Evolutionary conservation across 2,797 vertebrate species (phyloP).

Genomic region (Eulemur rubriventer): DNA sequence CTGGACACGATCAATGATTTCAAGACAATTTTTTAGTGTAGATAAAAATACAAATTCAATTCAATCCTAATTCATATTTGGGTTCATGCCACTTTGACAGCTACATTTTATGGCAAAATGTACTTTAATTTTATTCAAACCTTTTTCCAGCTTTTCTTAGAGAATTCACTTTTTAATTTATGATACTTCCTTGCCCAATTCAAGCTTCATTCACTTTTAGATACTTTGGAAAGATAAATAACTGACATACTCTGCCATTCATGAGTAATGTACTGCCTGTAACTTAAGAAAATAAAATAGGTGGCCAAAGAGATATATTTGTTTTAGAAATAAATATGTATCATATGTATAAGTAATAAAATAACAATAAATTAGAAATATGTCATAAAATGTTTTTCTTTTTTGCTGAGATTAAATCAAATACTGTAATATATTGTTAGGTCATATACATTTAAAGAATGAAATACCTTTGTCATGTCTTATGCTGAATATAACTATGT

Average conservation of each 20-base stretch:
- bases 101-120: constrained; percentile 74
- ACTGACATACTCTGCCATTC: constrained; percentile 65
- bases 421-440: constrained; percentile 32
- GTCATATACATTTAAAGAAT: constrained; percentile 51
- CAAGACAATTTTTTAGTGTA: constrained; percentile 52
- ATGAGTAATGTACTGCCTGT: constrained; percentile 65
- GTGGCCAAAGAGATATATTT: constrained; percentile 61
- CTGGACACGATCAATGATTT: constrained; percentile 62
- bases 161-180: constrained; percentile 78
- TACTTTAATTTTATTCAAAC: constrained; percentile 76
- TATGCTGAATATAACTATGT: not conserved
- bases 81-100: constrained; percentile 68
- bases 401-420: constrained; percentile 71
- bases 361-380: constrained; percentile 67
- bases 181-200: constrained; percentile 66
- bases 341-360: constrained; percentile 77
- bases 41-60: constrained; percentile 73
- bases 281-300: constrained; percentile 71
- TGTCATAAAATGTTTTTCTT: constrained; percentile 59
- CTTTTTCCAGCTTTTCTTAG: constrained; percentile 69
- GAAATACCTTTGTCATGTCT: constrained; percentile 35
- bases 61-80: constrained; percentile 68
- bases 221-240: constrained; percentile 78
- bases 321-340: constrained; percentile 74
- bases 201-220: constrained; percentile 76